Conservation (phyloP, 2,113 vertebrate species). For the Manacus vitellinus region DNA sequence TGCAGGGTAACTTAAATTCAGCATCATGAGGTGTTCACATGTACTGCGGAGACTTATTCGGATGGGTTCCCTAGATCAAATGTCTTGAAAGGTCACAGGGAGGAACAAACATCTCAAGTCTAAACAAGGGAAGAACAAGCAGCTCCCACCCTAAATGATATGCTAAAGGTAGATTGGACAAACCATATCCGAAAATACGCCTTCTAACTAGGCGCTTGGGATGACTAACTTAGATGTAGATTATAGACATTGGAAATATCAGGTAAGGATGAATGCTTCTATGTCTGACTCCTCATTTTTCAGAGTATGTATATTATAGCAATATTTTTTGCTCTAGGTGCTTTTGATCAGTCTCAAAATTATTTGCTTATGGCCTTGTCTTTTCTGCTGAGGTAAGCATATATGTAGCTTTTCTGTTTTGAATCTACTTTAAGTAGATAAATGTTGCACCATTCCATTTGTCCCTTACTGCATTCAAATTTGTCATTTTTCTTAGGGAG, state of each 20-base stretch:
- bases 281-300: not conserved
- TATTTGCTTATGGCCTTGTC: not conserved
- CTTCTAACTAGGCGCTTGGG: not conserved
- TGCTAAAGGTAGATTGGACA: not conserved
- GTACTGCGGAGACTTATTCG: not conserved
- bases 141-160: not conserved
- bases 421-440: not conserved
- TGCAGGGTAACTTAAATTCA: not conserved
- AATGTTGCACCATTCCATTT: not conserved
- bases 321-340: not conserved
- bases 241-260: not conserved
- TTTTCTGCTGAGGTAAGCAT: not conserved
- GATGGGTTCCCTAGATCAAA: not conserved
- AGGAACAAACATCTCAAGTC: not conserved
- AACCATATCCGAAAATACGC: not conserved
- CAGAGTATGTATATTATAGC: not conserved
- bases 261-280: not conserved
- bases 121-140: not conserved
- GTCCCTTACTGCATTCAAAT: not conserved
- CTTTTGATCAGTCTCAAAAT: not conserved
- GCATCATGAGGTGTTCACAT: rapidly evolving
- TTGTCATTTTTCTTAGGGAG: not conserved
- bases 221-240: not conserved
- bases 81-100: not conserved
- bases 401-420: not conserved